These are phyloP conservation scores for Hippopotamus amphibius DNA, from an alignment of 2,113 vertebrate species.

Conservation along the genomic window DNA sequence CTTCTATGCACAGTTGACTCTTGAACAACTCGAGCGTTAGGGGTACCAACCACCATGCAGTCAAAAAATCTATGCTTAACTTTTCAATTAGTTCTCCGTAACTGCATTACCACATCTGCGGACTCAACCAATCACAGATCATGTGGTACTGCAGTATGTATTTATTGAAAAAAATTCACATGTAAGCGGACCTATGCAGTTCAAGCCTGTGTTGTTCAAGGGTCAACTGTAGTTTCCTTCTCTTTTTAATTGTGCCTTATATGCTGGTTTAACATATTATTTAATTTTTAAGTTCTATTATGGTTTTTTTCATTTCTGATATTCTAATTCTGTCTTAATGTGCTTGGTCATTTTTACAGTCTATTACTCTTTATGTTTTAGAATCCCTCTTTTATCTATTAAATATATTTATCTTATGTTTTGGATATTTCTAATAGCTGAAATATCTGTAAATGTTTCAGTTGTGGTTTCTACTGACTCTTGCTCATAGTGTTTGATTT, in stretches of 20 bases:
- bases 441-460: background rate
- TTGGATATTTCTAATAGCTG: background rate
- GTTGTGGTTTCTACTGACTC: conserved; percentile 24
- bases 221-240: background rate
- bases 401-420: background rate
- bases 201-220: too few species aligned
- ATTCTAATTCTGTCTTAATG: background rate
- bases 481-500: background rate
- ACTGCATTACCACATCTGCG: background rate
- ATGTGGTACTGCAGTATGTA: background rate
- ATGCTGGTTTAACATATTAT: background rate
- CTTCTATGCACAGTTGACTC: background rate
- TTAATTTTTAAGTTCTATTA: conserved; percentile 2
- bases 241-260: conserved; percentile 6
- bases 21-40: background rate
- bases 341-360: background rate
- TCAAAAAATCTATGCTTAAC: background rate
- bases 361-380: conserved; percentile 5
- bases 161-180: background rate
- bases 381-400: conserved; percentile 17
- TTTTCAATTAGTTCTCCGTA: background rate
- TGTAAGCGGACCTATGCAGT: too few species aligned
- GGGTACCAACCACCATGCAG: background rate
- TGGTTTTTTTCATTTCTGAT: conserved; percentile 9
- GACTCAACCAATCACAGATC: background rate